Base-by-base conservation (phyloP, 1,140 invertebrate genomes). In the Zaprionus davidi region DNA sequence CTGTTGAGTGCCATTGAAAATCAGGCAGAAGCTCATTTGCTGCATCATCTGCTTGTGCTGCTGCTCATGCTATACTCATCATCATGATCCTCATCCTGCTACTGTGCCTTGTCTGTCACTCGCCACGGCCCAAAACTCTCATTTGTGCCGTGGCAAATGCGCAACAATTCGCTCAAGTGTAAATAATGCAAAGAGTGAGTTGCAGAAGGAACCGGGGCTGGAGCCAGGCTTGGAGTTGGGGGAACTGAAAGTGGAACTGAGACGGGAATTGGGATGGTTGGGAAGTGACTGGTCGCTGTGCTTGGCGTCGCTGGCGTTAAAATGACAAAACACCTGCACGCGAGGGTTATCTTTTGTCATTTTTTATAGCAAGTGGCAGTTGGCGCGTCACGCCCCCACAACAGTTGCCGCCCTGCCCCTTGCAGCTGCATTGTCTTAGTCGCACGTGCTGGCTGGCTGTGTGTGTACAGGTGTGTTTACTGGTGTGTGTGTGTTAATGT, bases 121-220 rank as follows among this genome's bases (percentile, higher is more conserved):
- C 44, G 34, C 20, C 68, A 58, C 59, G 38, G 76, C 80, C 78
- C 84, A 76, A 71, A 73, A 76, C 63, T 55, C 80, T 83, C 77
- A 87, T 87, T 76, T 82, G 71, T 67, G 36, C 20, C 58, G 31
- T 31, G 63, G 79, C 76, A 91, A 91, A 91, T 91, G 88, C 88
- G 88, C 84, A 90, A 91, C 90, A 91, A 91, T 91, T 82, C 88
- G 71, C 71, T 91, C 79, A 91, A 88, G 88, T 91, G 88, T 91
- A 91, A 91, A 88, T 83, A 90, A 91, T 81, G 77, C 78, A 78
- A 71, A 55, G 55, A 76, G 66, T 63, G 46, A 41, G 58, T 34
- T 69, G 49, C n/a, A 51, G 44, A 51, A 31, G 26, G 15, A 17
- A 17, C 26, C 24, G 15, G 17, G 6, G 26, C 17, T 13, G 46